Conservation (phyloP, 2,113 vertebrate genomes). For the Apodemus speciosus region DNA sequence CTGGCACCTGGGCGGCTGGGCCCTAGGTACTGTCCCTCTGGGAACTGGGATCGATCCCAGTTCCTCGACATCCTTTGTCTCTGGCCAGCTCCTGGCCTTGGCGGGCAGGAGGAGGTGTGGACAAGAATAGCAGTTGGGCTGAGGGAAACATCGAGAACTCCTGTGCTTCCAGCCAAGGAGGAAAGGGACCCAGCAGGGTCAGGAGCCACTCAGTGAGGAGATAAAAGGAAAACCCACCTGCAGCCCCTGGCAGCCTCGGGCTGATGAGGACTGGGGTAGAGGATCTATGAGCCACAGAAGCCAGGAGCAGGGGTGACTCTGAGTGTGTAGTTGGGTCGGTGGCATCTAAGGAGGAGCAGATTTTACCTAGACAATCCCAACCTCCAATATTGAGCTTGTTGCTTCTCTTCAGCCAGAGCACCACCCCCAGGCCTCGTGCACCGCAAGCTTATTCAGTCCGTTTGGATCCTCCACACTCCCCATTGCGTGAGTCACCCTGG, state of each 20-base stretch:
- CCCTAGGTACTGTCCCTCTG: not conserved
- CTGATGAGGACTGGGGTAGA: not conserved
- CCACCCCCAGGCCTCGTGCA: accelerated
- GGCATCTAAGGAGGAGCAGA: not conserved
- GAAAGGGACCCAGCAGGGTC: not conserved
- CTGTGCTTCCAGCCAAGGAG: not conserved
- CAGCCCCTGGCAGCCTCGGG: not conserved
- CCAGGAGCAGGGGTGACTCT: not conserved
- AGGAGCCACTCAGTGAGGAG: not conserved
- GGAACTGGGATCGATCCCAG: not conserved
- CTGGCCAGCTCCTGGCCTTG: not conserved
- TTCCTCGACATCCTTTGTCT: not conserved
- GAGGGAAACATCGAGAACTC: not conserved
- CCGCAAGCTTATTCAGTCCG: not conserved
- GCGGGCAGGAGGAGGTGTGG: accelerated
- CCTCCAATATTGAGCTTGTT: not conserved
- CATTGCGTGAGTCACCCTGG: accelerated
- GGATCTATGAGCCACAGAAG: not conserved
- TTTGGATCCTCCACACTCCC: not conserved
- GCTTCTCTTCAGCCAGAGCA: not conserved
- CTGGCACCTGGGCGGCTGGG: not conserved
- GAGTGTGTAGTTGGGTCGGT: accelerated
- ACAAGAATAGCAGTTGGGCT: not conserved
- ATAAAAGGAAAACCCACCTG: too few relatives aligned
- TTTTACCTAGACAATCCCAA: not conserved